Evolutionary conservation across 2,797 vertebrate genomes (phyloP), one percentile per base, ranked within the genome.

Genomic region (Columba guinea): DNA sequence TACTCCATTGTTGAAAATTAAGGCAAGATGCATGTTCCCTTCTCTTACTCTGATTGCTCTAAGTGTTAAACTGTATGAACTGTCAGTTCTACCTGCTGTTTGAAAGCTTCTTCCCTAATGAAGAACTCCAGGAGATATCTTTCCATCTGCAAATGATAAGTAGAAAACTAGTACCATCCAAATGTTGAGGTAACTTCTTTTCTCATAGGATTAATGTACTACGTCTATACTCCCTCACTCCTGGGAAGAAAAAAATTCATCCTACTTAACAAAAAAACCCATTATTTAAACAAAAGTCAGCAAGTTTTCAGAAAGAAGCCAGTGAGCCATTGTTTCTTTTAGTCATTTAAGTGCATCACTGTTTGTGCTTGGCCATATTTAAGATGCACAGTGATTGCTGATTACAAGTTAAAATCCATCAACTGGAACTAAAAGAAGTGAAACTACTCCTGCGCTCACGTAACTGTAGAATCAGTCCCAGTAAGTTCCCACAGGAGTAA

Each of bases 21-120:
- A 96, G 81, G 86, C 92, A 94, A 94, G 67, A 68, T 93, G 92
- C 95, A 96, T 95, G 95, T 87, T 96, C 67, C 86, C 56, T 87
- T 87, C 37, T 91, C 87, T 94, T 91, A 64, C 24, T 87, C 80
- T 37, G 78, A 12, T 28, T 19, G 64, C 84, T 53, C 60, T 46
- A 80, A 76, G 64, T 77, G 77, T 96, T 89, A 84, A 90, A 93
- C 59, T 93, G 87, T 93, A 76, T 44, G 63, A 93, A 94, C 69
- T 84, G 74, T 83, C 56, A 73, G 84, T 93, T 95, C 80, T 93
- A 93, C 73, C 89, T 92, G 78, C 37, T 88, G 44, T 85, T 88
- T 87, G 67, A 87, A 94, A 93, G 87, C 44, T 81, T 90, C 69
- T 94, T 82, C 74, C 51, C 19, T 77, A 58, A 41, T 32, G 44